Evolutionary conservation across 2,797 vertebrate species (phyloP), one percentile per base, ranked within the genome.

Genomic region (Phalanger gymnotis): DNA sequence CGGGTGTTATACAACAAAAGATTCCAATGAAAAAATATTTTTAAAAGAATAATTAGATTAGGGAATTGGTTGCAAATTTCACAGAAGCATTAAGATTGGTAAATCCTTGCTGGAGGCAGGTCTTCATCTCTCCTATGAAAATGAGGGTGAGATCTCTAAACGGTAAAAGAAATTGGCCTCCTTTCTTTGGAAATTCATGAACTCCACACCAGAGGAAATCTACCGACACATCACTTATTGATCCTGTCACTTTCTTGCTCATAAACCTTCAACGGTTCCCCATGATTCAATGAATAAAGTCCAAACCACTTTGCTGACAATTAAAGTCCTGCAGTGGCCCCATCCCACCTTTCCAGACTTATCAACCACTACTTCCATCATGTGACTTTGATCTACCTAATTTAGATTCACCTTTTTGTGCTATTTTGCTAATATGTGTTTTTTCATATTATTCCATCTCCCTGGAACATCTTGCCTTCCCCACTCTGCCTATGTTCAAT

Each of bases 151-250:
- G 31, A 53, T n/a, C 30, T 30, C 93, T 25, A 0, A 16, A 22
- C 93, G 96, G 93, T 19, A 6, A 53, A 0, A 92, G 92, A 91
- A 93, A 92, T 34, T 95, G 40, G 53, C 1, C 10, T 91, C 54
- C 95, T 61, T 5, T 25, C 90, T 90, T 94, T 89, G 81, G 57
- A 95, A 95, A 97, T 97, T 95, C 96, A 95, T 57, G 54, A 96
- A 97, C 58, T 94, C 87, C 81, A 95, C 93, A 92, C 93, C 91
- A 91, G 94, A 87, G 91, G 90, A 92, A 90, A 93, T 93, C 94
- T 66, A 55, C 31, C 66, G 2, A 52, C 4, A 51, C 16, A 40
- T 73, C n/a, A 73, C 5, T 73, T 40, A 73, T 22, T 73, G n/a
- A 73, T 73, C 66, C 22, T 40, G 66, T 40, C 66, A 73, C 14